Evolutionary conservation across 2,888 invertebrate species (phyloP).

Genomic region (Panopea generosa): DNA sequence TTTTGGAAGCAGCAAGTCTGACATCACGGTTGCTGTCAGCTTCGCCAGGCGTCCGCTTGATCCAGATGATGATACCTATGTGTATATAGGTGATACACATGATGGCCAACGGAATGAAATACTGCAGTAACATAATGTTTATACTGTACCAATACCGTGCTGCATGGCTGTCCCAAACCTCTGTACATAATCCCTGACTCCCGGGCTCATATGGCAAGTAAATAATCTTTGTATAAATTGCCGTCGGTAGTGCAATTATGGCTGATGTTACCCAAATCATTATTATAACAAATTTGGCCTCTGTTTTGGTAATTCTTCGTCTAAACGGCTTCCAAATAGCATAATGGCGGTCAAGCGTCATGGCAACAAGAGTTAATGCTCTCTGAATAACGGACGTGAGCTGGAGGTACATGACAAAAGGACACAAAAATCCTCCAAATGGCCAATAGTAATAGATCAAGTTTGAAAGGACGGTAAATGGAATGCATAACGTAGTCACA

Average conservation of each 20-base stretch:
- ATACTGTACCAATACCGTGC: slow-evolving; percentile 88
- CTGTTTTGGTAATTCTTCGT: slow-evolving; percentile 91
- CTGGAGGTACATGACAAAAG: slow-evolving; percentile 93
- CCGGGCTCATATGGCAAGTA: slow-evolving; percentile 49
- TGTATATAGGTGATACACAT: slow-evolving; percentile 94
- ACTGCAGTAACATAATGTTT: slow-evolving; percentile 91
- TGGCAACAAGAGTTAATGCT: slow-evolving; percentile 95
- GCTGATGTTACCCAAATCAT: slow-evolving; percentile 92
- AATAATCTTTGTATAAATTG: slow-evolving; percentile 88
- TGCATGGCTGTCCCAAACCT: slow-evolving; percentile 66
- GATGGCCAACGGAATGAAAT: slow-evolving; percentile 92
- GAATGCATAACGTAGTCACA: slow-evolving; percentile 85
- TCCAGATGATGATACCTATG: slow-evolving; percentile 95
- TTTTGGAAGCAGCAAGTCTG: slow-evolving; percentile 93
- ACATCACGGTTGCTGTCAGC: slow-evolving; percentile 93
- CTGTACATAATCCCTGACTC: slow-evolving; percentile 68
- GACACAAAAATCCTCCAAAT: slow-evolving; percentile 93
- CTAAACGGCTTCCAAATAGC: slow-evolving; percentile 95
- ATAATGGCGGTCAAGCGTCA: slow-evolving; percentile 95
- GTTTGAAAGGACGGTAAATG: slow-evolving; percentile 89
- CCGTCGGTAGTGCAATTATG: slow-evolving; percentile 92
- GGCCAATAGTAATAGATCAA: slow-evolving; percentile 92
- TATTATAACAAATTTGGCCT: slow-evolving; percentile 89
- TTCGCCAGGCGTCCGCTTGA: slow-evolving; percentile 94
- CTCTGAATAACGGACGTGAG: slow-evolving; percentile 88